A percentile compares a stretch with the other conserved stretches of the same genome.
These are phyloP conservation scores for Philopedon plagiatum DNA, from an alignment of 2,888 invertebrate species.

Conservation along the genomic window DNA sequence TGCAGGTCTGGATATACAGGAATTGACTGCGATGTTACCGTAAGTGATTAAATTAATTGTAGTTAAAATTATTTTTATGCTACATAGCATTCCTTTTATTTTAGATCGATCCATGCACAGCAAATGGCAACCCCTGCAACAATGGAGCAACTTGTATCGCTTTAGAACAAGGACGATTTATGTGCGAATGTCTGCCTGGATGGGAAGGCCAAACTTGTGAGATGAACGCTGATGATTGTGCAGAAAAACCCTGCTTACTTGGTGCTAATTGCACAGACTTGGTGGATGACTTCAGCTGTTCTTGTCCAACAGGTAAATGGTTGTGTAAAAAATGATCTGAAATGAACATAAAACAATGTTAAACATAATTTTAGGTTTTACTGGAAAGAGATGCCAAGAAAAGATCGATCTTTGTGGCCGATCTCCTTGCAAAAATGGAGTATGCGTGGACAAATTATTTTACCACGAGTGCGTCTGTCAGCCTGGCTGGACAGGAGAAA, in stretches of 20 bases:
- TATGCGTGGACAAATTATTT: conserved; percentile 92
- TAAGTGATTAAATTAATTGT: conserved; percentile 65
- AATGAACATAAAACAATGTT: not conserved
- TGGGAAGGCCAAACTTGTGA: conserved; percentile 98
- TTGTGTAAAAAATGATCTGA: not conserved
- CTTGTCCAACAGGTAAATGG: conserved; percentile 79
- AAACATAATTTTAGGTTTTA: conserved; percentile 78
- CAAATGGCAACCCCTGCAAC: conserved; percentile 90
- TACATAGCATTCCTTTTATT: too few relatives aligned
- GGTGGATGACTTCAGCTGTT: conserved; percentile 93
- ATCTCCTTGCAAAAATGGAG: conserved; percentile 93
- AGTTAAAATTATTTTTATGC: conserved; percentile 13
- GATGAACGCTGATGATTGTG: conserved; percentile 93
- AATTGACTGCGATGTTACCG: conserved; percentile 90
- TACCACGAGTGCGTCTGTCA: conserved; percentile 91
- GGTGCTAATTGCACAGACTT: conserved; percentile 95
- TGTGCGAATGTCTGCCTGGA: conserved; percentile 95
- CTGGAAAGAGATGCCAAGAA: conserved; percentile 95
- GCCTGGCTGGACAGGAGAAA: conserved; percentile 90
- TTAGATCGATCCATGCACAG: conserved; percentile 90
- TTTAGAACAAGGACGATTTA: conserved; percentile 91
- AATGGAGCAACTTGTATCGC: conserved; percentile 93
- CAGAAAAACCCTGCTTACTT: conserved; percentile 91
- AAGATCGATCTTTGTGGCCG: conserved; percentile 94
- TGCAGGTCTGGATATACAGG: conserved; percentile 97